These are phyloP conservation scores for Rhopalosiphum maidis DNA, from an alignment of 1,140 invertebrate genomes.

Conservation along the genomic window DNA sequence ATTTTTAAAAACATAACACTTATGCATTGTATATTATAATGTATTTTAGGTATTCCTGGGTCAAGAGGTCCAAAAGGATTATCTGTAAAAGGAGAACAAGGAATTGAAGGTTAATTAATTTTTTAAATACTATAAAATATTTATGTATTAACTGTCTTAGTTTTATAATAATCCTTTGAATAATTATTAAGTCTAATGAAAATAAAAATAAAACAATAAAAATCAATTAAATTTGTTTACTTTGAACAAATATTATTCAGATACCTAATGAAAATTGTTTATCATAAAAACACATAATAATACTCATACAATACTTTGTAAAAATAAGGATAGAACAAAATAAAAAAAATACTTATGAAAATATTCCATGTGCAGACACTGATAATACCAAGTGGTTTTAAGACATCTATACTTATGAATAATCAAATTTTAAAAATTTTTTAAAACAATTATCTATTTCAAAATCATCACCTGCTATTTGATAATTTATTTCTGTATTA, in stretches of 20 bases:
- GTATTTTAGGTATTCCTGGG: slow-evolving; percentile 65
- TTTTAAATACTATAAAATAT: neutral
- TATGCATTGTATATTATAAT: neutral
- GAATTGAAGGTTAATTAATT: slow-evolving; percentile 68
- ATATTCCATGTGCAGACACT: neutral
- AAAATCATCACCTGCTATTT: neutral
- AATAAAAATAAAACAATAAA: neutral
- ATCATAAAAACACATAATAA: neutral
- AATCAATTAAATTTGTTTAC: neutral
- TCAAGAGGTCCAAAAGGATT: slow-evolving; percentile 66
- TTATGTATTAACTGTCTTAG: neutral
- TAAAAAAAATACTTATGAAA: neutral
- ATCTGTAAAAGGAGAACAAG: slow-evolving; percentile 74
- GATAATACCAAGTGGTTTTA: neutral
- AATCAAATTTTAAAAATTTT: neutral
- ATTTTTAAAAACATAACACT: neutral
- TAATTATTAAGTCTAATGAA: neutral
- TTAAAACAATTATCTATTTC: too few species aligned
- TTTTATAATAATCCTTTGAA: neutral
- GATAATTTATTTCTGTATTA: neutral
- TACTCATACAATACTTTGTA: neutral
- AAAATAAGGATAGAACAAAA: neutral
- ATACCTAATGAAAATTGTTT: neutral
- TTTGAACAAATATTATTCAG: neutral
- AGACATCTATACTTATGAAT: neutral